Conservation (phyloP, 2,797 vertebrate genomes). For the Microctenopoma lineatum region DNA sequence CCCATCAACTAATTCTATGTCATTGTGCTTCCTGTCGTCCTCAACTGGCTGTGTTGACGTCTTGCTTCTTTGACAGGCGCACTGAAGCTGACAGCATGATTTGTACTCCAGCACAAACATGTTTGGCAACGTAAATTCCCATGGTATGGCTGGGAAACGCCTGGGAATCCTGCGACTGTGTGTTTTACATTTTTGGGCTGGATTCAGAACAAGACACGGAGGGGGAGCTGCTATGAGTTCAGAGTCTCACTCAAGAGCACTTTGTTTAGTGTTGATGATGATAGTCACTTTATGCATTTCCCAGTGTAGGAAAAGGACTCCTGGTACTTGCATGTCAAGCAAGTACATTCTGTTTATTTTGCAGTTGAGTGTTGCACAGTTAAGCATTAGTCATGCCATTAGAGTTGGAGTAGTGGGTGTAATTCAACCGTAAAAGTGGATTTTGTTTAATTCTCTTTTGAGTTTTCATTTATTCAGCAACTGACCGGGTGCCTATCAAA, state of each 20-base stretch:
- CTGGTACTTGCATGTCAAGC: background rate
- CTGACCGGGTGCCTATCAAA: background rate
- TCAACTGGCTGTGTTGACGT: slow-evolving; percentile 56
- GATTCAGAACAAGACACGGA: slow-evolving; percentile 14
- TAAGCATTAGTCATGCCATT: background rate
- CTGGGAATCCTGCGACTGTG: slow-evolving; percentile 44
- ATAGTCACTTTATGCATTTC: slow-evolving; percentile 27
- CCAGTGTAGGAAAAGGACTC: background rate
- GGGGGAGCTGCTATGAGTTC: slow-evolving; percentile 35
- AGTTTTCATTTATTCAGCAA: no score
- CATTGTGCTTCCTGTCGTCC: slow-evolving; percentile 50
- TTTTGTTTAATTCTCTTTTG: background rate
- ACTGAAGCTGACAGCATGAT: slow-evolving; percentile 71
- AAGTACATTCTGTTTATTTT: background rate
- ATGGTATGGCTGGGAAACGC: slow-evolving; percentile 34
- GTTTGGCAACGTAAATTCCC: slow-evolving; percentile 64
- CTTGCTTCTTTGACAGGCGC: slow-evolving; percentile 68
- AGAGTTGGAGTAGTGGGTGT: background rate
- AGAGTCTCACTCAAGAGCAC: slow-evolving; percentile 32
- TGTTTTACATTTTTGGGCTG: slow-evolving; percentile 49
- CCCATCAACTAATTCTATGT: slow-evolving; percentile 42
- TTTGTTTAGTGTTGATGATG: slow-evolving; percentile 37
- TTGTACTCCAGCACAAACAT: slow-evolving; percentile 71
- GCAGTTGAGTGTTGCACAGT: background rate
- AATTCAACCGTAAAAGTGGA: background rate